Base-by-base conservation (phyloP, 35 echinoderm and acorn worm species). In the Diadema setosum region DNA sequence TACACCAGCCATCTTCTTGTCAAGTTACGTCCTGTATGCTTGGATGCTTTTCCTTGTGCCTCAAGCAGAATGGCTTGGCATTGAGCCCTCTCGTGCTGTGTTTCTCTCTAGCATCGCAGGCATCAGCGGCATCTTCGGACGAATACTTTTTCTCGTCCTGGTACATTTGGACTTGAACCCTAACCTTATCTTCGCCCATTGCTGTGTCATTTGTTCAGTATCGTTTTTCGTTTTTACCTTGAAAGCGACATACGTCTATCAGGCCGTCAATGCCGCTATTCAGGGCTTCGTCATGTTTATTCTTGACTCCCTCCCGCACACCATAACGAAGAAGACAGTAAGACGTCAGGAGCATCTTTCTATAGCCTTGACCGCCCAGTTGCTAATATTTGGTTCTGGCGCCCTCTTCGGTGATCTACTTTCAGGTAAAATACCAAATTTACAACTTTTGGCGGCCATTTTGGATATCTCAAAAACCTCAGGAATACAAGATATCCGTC, bases 21-120 rank as follows among this genome's bases (percentile, higher is more conserved):
- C 39, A 43, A 41, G 35, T 39, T 78, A 35, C 30, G 73, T 78
- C 7, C 1, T 43, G 20, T 26, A 26, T 23, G 73, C 73, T 20
- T 78, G 73, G 73, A 44, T 78, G 73, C 36, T 78, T 14, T 78
- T 78, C 25, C 73, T 78, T 3, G 73, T 78, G 24, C 73, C 73
- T 18, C 73, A 78, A 21, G 73, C 73, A 42, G 73, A 78, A 41
- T 26, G 30, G 8, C 9, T 16, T 14, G 73, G 73, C 18, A 78
- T 78, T 44, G 16, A 39, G 3, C 36, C 5, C 39, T 78, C 73
- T 6, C 29, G 44, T 20, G 73, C 73, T 5, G 73, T 78, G 14
- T 78, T 44, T 44, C 21, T 78, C 11, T 78, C 39, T 21, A 78
- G 11, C 44, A 78, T 78, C 9, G 73, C 73, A 1, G 73, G 73